A percentile compares a stretch with the other conserved stretches of the same genome.
phyloP scores from a whole-genome alignment of 1,140 invertebrate genomes.

The Panagrolaimus sp. region DNA sequence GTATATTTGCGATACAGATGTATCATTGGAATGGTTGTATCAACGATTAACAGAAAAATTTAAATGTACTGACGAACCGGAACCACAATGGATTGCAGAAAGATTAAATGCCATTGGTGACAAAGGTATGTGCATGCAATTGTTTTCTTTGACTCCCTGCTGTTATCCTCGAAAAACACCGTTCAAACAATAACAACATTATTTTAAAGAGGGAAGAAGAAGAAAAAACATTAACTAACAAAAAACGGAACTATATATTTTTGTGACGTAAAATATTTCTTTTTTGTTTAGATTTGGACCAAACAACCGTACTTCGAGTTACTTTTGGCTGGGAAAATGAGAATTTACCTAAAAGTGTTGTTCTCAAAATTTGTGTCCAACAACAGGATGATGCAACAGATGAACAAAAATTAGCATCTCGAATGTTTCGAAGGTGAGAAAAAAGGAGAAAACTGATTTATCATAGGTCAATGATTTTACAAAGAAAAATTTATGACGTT shows the following conservation, averaged over 20 bases:
- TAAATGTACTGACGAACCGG: constrained; percentile 38
- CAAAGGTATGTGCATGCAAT: constrained; percentile 39
- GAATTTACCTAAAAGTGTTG: constrained; percentile 46
- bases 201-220: too few species aligned
- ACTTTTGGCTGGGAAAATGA: constrained; percentile 58
- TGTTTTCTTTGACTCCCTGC: constrained; percentile 12
- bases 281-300: constrained; percentile 46
- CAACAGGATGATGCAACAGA: constrained; percentile 35
- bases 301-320: constrained; percentile 47
- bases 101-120: constrained; percentile 43
- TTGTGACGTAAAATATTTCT: constrained; percentile 12
- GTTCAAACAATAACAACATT: too few species aligned
- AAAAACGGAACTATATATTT: too few species aligned
- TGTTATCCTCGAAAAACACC: background rate
- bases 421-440: constrained; percentile 34
- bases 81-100: constrained; percentile 56
- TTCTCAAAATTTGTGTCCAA: constrained; percentile 50
- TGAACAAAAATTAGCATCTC: constrained; percentile 32
- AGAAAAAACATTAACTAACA: too few species aligned
- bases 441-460: constrained; percentile 24
- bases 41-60: constrained; percentile 51
- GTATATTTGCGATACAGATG: constrained; percentile 47
- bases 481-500: too few species aligned
- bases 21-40: constrained; percentile 52
- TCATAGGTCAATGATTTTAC: constrained; percentile 10